Evolutionary conservation across 2,113 vertebrate species (phyloP), one percentile per base, ranked within the genome.

Genomic region (Sylvilagus bachmani): DNA sequence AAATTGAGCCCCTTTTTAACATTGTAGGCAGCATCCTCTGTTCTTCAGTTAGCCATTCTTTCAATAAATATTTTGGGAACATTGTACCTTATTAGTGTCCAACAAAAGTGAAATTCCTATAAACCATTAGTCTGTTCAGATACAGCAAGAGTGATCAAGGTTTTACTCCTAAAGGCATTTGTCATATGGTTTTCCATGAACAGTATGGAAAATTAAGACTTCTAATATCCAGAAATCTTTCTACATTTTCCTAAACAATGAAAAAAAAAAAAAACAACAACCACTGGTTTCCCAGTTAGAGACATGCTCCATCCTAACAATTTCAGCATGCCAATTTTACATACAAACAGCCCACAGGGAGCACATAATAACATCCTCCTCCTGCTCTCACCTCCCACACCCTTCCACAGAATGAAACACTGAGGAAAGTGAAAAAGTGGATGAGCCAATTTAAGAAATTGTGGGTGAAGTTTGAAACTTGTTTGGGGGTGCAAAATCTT

Each of bases 401-500:
- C 58, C 74, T 89, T 71, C 75, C 17, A 61, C 86, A 44, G 78
- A 61, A 90, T 70, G 82, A 81, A 89, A 94, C 89, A 67, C 33
- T 75, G 17, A 75, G 86, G 74, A 94, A 83, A 89, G 84, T 80
- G 79, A 97, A 62, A 61, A 64, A 88, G 88, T 38, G 73, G 64
- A 51, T 75, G 84, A 96, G 96, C 74, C 75, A 89, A 93, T 73
- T 95, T 95, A 95, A 91, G 97, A 96, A 71, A 73, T 27, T 55
- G 93, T 89, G 94, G 95, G 93, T 82, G 93, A 67, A 31, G 80
- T 89, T 38, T 71, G 71, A 95, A 91, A 86, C 71, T 61, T 86
- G 36, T 75, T 61, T 86, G n/a, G 58, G 53, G 25, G 89, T n/a
- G 21, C 24, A 89, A 93, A 73, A 88, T 13, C 49, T 70, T 80